Base-by-base conservation (phyloP, 2,888 invertebrate species). In the Deilephila elpenor region DNA sequence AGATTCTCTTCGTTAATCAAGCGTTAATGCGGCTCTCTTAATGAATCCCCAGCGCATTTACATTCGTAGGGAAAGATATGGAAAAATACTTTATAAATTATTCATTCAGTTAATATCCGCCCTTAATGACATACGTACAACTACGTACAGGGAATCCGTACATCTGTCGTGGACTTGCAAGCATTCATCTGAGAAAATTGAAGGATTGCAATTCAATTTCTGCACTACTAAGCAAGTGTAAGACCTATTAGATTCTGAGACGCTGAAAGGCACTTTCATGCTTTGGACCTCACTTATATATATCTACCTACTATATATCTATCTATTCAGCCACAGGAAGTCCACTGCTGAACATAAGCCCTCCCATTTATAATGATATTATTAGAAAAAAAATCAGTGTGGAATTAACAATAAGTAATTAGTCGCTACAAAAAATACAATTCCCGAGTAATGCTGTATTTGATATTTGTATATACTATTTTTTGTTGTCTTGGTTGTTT, bases 151-250 rank as follows among this genome's bases (percentile, higher is more conserved):
- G 8, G 37, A 64, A 64, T 37, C 64, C 64, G 8, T 37, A 64
- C 8, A 37, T 37, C 8, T 64, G 37, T 37, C n/a, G 11, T 44
- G 37, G 34, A 44, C 37, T 64, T 64, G 37, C n/a, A 37, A 7
- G 64, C 37, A 62, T 62, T 62, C 61, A 62, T 62, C 61, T 62
- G 61, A 62, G 32, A 62, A 29, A 62, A 62, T 62, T 62, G 61
- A 62, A 34, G 61, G 34, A 62, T 34, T 62, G 61, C 32, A 17
- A 62, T 62, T 6, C n/a, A n/a, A 62, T 62, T 34, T 62, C 34
- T 60, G 29, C 60, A 29, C 29, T 17, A 56, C 56, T 7, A 56
- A 56, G n/a, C n/a, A 56, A 17, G n/a, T 56, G 5, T n/a, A 56
- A n/a, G 56, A 56, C 17, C n/a, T n/a, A 56, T 56, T 56, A n/a